These are phyloP conservation scores for Manis javanica DNA, from an alignment of 2,797 vertebrate species.

Conservation along the genomic window DNA sequence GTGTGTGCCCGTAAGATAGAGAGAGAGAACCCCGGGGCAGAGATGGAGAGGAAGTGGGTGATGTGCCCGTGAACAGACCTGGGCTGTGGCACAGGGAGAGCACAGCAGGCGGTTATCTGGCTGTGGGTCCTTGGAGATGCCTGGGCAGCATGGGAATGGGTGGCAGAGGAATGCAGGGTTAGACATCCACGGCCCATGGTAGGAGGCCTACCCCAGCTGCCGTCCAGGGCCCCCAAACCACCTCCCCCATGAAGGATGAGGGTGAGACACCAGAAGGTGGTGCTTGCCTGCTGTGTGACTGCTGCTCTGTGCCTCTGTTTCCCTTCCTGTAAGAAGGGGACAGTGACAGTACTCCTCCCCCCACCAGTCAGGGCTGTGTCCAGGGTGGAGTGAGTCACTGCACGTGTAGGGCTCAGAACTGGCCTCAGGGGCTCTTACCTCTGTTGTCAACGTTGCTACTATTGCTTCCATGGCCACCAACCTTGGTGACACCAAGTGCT, in stretches of 20 bases:
- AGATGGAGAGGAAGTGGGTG: rapidly evolving
- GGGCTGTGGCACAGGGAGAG: too few species aligned
- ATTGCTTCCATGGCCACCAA: background rate
- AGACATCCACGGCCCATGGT: background rate
- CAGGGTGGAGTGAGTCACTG: background rate
- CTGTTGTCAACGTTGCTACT: rapidly evolving
- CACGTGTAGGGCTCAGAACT: background rate
- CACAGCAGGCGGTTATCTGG: too few species aligned
- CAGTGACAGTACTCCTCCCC: background rate
- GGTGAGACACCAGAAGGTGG: background rate
- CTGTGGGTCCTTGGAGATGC: background rate
- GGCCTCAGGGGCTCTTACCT: too few species aligned
- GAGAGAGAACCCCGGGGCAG: background rate
- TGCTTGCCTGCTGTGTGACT: background rate
- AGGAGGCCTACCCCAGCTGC: background rate
- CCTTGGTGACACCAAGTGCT: background rate
- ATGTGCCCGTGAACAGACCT: rapidly evolving
- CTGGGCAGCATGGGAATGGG: rapidly evolving
- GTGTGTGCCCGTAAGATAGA: background rate
- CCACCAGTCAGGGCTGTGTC: rapidly evolving
- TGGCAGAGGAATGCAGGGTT: background rate
- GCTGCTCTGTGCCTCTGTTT: background rate
- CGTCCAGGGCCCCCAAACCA: background rate
- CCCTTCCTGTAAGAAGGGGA: background rate
- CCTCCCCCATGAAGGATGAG: background rate